These are phyloP conservation scores for Megalopta genalis DNA, from an alignment of 1,140 invertebrate species.

Conservation along the genomic window DNA sequence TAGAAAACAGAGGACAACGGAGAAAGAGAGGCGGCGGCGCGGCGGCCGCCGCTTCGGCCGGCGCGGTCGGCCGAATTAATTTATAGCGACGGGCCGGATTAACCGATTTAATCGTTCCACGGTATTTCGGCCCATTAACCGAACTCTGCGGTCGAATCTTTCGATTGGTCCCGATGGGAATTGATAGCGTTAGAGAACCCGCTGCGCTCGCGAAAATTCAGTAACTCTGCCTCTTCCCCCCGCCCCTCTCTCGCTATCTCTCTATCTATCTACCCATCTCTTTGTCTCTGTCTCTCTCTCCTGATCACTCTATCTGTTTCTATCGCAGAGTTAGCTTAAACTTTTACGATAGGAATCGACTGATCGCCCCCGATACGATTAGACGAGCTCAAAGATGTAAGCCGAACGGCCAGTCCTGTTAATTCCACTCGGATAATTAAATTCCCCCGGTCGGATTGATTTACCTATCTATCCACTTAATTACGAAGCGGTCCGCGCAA, in stretches of 20 bases:
- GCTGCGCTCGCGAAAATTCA: conserved; percentile 3
- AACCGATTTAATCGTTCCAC: conserved; percentile 35
- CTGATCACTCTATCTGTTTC: too few relatives aligned
- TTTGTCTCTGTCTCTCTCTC: too few relatives aligned
- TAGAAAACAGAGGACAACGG: background rate
- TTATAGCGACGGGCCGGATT: conserved; percentile 28
- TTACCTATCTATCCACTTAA: conserved; percentile 32
- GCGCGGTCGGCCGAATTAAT: conserved; percentile 18
- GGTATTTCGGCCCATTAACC: conserved; percentile 11
- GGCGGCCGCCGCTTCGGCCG: too few relatives aligned
- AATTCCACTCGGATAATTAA: conserved; percentile 24
- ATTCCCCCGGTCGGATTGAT: conserved; percentile 10
- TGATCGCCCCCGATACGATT: background rate
- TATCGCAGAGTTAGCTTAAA: too few relatives aligned
- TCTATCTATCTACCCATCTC: too few relatives aligned
- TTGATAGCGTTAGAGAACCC: conserved; percentile 8
- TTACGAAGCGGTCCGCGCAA: background rate
- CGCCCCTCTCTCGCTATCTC: too few relatives aligned
- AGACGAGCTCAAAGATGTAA: background rate
- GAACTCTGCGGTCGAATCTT: conserved; percentile 8
- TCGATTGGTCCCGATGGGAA: conserved; percentile 3
- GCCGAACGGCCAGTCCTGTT: background rate
- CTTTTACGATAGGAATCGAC: too few relatives aligned
- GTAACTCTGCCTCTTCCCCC: too few relatives aligned
- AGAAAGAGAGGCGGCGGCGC: background rate